phyloP scores from a whole-genome alignment of 2,888 invertebrate species.

The Morpho deidamia region DNA sequence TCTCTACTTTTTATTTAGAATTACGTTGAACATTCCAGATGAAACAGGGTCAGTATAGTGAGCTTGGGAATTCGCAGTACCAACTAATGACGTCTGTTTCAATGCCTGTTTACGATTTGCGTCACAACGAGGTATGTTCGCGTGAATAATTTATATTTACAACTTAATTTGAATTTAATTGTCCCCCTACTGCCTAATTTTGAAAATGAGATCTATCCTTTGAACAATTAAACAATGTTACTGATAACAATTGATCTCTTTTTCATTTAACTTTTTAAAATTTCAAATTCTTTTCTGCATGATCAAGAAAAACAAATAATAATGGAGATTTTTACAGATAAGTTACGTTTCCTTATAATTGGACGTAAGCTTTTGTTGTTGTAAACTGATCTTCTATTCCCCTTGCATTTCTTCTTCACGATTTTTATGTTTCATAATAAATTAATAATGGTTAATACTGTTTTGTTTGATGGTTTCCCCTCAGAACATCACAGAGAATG shows the following conservation, averaged over 20 bases:
- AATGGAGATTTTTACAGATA: constrained; percentile 62
- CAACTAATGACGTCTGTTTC: constrained; percentile 95
- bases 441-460: constrained; percentile 60
- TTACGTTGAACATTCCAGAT: constrained; percentile 48
- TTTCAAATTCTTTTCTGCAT: constrained; percentile 58
- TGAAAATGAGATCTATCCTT: constrained; percentile 26
- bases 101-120: constrained; percentile 94
- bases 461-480: constrained; percentile 82
- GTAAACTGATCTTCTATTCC: constrained; percentile 14
- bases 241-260: constrained; percentile 3
- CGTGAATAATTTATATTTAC: background rate
- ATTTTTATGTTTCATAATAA: constrained; percentile 33
- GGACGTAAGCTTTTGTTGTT: constrained; percentile 58
- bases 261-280: constrained; percentile 41
- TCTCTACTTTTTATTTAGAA: background rate
- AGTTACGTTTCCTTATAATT: constrained; percentile 59
- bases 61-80: constrained; percentile 81
- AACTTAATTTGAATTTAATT: constrained; percentile 14
- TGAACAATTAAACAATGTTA: no score
- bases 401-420: constrained; percentile 22
- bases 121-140: constrained; percentile 87
- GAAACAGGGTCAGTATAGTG: constrained; percentile 80
- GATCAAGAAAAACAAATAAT: constrained; percentile 41
- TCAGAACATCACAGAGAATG: constrained; percentile 97
- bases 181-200: constrained; percentile 26